Percentiles rank a stretch among this genome's conserved stretches.
These are phyloP conservation scores for Luperina nickerlii DNA, from an alignment of 2,888 invertebrate genomes.

Conservation along the genomic window DNA sequence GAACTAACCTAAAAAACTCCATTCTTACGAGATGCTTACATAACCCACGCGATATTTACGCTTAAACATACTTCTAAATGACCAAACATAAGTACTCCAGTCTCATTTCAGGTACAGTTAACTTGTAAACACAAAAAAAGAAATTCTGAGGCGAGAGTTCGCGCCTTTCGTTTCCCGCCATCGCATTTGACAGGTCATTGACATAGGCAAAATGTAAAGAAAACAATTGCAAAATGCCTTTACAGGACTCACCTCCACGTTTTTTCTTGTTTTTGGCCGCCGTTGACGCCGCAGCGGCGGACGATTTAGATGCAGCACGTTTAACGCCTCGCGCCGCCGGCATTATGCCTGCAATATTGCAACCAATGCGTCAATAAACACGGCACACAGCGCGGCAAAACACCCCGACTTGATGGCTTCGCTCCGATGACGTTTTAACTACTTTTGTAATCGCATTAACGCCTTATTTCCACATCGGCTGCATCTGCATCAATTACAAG, in stretches of 20 bases:
- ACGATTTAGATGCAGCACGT: conserved; percentile 87
- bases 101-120: conserved; percentile 61
- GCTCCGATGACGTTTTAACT: conserved; percentile 84
- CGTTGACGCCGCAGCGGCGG: conserved; percentile 78
- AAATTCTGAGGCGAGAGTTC: conserved; percentile 62
- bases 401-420: conserved; percentile 75
- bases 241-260: conserved; percentile 84
- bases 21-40: conserved; percentile 65
- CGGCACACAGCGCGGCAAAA: conserved; percentile 84
- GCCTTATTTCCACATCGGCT: conserved; percentile 78
- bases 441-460: conserved; percentile 84
- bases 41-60: conserved; percentile 65
- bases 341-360: conserved; percentile 89
- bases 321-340: conserved; percentile 89
- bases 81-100: conserved; percentile 28
- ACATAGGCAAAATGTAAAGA: conserved; percentile 87
- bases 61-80: conserved; percentile 43
- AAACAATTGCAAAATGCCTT: conserved; percentile 83
- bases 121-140: conserved; percentile 66
- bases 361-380: conserved; percentile 87
- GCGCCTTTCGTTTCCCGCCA: conserved; percentile 87
- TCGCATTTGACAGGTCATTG: conserved; percentile 89
- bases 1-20: conserved; percentile 73
- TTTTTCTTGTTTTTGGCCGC: conserved; percentile 88
- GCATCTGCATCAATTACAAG: conserved; percentile 85